Conservation (phyloP, 2,113 vertebrate species). For the Nesospiza acunhae region DNA sequence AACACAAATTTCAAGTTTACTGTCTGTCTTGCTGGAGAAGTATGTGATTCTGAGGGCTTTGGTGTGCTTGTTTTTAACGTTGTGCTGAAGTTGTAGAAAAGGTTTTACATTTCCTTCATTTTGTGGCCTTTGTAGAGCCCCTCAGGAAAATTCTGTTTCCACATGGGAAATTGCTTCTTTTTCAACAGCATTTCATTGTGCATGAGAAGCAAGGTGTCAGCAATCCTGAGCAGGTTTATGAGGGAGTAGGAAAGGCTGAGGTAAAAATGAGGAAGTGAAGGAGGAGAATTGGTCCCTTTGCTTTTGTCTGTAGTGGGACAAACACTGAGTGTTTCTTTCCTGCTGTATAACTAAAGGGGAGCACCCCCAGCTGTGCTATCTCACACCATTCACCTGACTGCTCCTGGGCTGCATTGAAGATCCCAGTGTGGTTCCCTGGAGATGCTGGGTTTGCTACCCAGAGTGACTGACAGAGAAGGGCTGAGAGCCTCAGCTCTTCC, state of each 20-base stretch:
- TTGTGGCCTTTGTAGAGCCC: neutral
- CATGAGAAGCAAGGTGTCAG: neutral
- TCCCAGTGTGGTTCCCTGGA: neutral
- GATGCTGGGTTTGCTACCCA: neutral
- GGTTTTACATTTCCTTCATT: neutral
- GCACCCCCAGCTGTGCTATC: neutral
- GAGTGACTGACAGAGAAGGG: neutral
- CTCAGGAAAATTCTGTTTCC: neutral
- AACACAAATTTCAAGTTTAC: neutral
- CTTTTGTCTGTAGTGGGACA: neutral
- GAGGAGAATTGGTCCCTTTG: neutral
- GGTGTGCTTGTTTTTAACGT: neutral
- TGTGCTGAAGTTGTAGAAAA: neutral
- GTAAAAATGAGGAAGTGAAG: neutral
- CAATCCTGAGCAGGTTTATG: neutral
- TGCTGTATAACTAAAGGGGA: neutral
- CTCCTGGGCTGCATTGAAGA: neutral
- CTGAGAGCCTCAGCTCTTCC: neutral
- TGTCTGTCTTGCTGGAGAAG: neutral
- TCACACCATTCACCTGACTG: neutral
- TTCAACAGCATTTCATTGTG: neutral
- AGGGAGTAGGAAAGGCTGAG: neutral
- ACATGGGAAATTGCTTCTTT: neutral
- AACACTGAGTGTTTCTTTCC: neutral
- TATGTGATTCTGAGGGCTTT: neutral